Evolutionary conservation across 1,140 invertebrate species (phyloP).

Genomic region (Chrysoperla carnea): DNA sequence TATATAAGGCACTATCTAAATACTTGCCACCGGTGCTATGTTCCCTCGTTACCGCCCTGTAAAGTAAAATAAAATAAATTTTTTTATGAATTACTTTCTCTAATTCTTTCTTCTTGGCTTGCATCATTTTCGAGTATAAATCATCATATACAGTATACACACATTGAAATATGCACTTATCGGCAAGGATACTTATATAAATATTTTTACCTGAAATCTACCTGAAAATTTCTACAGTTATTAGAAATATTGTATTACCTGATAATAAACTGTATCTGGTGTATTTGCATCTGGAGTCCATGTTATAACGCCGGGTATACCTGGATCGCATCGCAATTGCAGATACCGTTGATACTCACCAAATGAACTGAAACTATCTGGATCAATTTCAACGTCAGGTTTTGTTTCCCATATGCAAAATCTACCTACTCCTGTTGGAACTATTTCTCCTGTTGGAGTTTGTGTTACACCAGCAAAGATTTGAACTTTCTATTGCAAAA

Average conservation of each 20-base stretch:
- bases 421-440: conserved; percentile 57
- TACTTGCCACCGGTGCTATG: no score
- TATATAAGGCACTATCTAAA: no score
- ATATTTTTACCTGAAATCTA: background rate
- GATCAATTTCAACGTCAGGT: conserved; percentile 37
- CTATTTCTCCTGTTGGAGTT: conserved; percentile 40
- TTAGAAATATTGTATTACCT: conserved; percentile 33
- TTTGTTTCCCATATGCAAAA: conserved; percentile 75
- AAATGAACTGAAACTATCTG: conserved; percentile 69
- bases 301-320: conserved; percentile 65
- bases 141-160: no score
- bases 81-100: no score
- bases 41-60: no score
- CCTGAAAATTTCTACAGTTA: background rate
- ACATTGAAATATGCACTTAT: no score
- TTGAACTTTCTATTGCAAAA: conserved; percentile 39
- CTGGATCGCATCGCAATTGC: conserved; percentile 62
- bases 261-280: conserved; percentile 84
- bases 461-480: conserved; percentile 65
- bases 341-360: conserved; percentile 76
- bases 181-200: background rate
- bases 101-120: no score
- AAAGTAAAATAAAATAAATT: no score
- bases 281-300: conserved; percentile 79
- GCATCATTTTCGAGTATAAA: no score